Evolutionary conservation across 2,113 vertebrate genomes (phyloP), one percentile per base, ranked within the genome.

Genomic region (Syngnathoides biaculeatus): DNA sequence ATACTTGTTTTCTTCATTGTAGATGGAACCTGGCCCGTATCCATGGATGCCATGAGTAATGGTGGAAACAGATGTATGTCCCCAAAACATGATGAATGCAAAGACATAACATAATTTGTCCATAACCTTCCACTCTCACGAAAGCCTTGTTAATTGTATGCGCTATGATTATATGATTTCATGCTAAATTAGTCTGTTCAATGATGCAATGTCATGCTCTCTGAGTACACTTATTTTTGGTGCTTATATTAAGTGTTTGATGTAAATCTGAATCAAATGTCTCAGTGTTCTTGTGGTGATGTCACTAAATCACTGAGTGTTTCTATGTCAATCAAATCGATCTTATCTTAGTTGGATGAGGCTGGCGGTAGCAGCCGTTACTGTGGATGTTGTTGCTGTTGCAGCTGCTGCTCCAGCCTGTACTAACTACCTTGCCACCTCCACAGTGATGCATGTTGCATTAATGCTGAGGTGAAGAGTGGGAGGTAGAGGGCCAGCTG

Each of bases 401-500:
- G 5, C 45, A 38, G 65, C 48, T 63, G 42, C 35, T 64, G 19
- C 60, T 55, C 55, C 50, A 62, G 70, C 59, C 59, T 59, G 60
- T 24, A 35, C 58, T 35, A 62, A 72, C 8, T 55, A 62, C 45
- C 56, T 53, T 75, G 65, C 81, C 84, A 79, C 88, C 88, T 89
- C 86, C 88, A 87, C 86, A 79, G 48, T 53, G 81, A 81, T 87
- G 84, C 68, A 64, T 84, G 84, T 86, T 88, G 83, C 83, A 83
- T 89, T 89, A 89, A 87, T 64, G 68, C 26, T 22, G 80, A 87
- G 89, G 86, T 86, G 86, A 85, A 59, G 89, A 86, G 89, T 90
- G 86, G 89, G 89, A 86, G 89, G 87, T 64, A 86, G 82, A 89
- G 89, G 89, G 79, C 87, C 89, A 80, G 79, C 72, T 79, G 85